phyloP scores from a whole-genome alignment of 2,888 invertebrate genomes.

The Lasioglossum pauxillum region DNA sequence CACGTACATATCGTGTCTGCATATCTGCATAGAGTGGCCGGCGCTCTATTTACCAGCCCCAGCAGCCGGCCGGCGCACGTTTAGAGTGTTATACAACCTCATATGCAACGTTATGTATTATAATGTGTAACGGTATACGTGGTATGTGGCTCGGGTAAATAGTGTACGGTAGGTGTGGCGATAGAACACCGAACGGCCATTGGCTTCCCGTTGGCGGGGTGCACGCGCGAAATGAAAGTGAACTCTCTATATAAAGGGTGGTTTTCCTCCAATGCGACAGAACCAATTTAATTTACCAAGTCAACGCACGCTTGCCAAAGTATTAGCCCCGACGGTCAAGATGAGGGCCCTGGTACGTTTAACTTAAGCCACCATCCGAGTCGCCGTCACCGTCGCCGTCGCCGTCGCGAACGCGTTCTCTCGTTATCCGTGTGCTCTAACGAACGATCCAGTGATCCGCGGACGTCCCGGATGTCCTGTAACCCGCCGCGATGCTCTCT shows the following conservation, averaged over 20 bases:
- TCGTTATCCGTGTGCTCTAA: not conserved
- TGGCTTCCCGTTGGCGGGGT: slow-evolving; percentile 80
- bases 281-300: slow-evolving; percentile 77
- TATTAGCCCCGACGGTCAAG: slow-evolving; percentile 71
- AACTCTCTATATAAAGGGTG: slow-evolving; percentile 84
- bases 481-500: not conserved
- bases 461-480: not conserved
- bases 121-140: slow-evolving; percentile 74
- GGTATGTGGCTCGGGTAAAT: slow-evolving; percentile 70
- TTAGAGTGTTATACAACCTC: slow-evolving; percentile 80
- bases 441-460: not conserved
- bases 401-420: not conserved
- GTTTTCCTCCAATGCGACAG: slow-evolving; percentile 78
- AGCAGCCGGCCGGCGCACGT: slow-evolving; percentile 65
- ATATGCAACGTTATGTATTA: slow-evolving; percentile 77
- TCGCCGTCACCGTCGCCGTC: not conserved
- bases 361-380: slow-evolving; percentile 55
- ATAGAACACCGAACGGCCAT: slow-evolving; percentile 73
- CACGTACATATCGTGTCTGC: not conserved
- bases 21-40: slow-evolving; percentile 68
- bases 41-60: slow-evolving; percentile 71
- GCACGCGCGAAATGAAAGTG: slow-evolving; percentile 83
- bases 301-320: slow-evolving; percentile 68
- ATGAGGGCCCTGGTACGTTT: slow-evolving; percentile 83
- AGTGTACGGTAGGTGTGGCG: slow-evolving; percentile 82